phyloP scores from a whole-genome alignment of 2,113 vertebrate genomes.

The Pituophis catenifer region DNA sequence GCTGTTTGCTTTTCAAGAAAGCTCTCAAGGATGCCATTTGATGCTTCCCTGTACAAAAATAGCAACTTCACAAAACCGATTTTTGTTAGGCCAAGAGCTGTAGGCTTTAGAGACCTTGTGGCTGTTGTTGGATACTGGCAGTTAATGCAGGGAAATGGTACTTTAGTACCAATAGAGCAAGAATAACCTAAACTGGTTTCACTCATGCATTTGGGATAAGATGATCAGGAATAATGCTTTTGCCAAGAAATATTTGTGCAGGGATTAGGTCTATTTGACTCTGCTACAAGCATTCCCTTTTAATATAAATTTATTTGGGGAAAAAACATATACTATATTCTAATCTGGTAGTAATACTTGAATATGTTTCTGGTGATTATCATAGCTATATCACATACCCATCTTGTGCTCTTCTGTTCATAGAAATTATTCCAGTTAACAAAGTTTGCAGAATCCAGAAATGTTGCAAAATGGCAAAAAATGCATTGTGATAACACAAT shows the following conservation, averaged over 20 bases:
- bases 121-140: background rate
- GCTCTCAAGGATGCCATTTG: background rate
- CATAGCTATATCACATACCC: background rate
- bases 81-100: background rate
- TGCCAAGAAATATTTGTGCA: background rate
- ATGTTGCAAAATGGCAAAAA: background rate
- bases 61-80: background rate
- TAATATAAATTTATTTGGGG: background rate
- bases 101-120: background rate
- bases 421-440: background rate
- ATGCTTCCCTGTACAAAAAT: background rate
- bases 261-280: background rate
- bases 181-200: background rate
- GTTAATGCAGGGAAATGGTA: background rate
- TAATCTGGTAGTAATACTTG: background rate
- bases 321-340: background rate
- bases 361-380: background rate
- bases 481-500: background rate
- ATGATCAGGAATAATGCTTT: background rate
- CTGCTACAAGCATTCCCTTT: background rate
- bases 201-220: background rate
- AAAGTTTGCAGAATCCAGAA: background rate
- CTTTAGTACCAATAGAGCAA: background rate
- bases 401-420: background rate
- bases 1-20: background rate